phyloP scores from a whole-genome alignment of 2,113 vertebrate species.

The Choloepus hoffmanni region DNA sequence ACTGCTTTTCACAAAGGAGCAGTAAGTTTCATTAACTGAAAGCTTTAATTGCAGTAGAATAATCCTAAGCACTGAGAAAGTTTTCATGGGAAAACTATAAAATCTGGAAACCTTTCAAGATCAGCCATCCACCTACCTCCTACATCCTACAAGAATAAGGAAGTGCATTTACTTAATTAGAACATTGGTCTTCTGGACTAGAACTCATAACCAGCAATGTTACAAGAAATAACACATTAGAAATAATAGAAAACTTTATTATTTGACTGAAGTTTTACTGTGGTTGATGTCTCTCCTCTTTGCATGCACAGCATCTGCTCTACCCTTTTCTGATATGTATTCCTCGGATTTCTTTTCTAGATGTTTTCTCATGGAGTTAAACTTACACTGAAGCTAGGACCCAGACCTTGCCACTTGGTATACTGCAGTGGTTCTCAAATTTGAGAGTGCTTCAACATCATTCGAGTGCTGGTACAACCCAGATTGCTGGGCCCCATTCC shows the following conservation, averaged over 20 bases:
- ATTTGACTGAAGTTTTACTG: not conserved
- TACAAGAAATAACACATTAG: not conserved
- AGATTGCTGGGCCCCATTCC: not conserved
- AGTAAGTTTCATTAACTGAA: not conserved
- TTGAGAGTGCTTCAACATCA: not conserved
- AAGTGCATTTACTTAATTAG: not conserved
- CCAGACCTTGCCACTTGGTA: not conserved
- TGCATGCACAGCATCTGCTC: not conserved
- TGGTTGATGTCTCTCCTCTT: not conserved
- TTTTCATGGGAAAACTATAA: not conserved
- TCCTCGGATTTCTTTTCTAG: not conserved
- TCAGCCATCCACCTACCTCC: not conserved
- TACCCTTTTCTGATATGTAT: not conserved
- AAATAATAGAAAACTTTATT: not conserved
- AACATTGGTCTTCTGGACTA: not conserved
- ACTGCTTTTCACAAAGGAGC: not conserved
- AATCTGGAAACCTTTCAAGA: constrained; percentile 2
- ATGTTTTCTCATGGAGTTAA: not conserved
- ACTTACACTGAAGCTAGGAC: not conserved
- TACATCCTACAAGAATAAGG: not conserved
- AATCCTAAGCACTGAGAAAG: not conserved
- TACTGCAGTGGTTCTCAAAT: not conserved
- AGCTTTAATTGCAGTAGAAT: not conserved
- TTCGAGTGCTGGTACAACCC: no score
- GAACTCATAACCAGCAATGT: not conserved